Base-by-base conservation (phyloP, 2,888 invertebrate genomes). In the Latrodectus elegans region DNA sequence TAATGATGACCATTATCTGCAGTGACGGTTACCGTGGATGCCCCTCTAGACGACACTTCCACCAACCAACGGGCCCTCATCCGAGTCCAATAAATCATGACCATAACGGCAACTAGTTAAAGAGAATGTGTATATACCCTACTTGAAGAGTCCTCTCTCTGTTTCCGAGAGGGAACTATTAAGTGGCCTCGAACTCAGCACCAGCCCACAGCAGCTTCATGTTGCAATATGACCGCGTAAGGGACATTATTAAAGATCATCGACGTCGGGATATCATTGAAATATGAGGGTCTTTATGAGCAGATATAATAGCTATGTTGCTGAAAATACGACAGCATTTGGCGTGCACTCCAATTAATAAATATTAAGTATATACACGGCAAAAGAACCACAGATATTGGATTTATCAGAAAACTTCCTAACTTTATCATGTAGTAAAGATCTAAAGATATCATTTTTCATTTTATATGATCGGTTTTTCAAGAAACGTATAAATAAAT, bases 91-190 rank as follows among this genome's bases (percentile, higher is more conserved):
- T 82, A 82, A 82, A 82, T 82, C 82, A 82, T 70, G 68, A 55
- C 75, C 49, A 22, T 70, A 75, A 82, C 74, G 82, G 82, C 22
- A 52, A 55, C 67, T 60, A 75, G 82, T 82, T 82, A 82, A 70
- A 70, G 60, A 49, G 75, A 82, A 68, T 60, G 82, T 74, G 70
- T 75, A 70, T 75, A 53, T 68, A 8, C n/a, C 60, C 60, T 60
- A 68, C 75, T 75, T 82, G 74, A 49, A 65, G 17, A 17, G 75
- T 22, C 17, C 22, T n/a, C 52, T 6, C 15, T 17, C 17, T 17
- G 79, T 38, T 70, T 60, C 60, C n/a, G 60, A 38, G 38, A 38
- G 60, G n/a, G 60, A 60, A 60, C 12, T 60, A 15, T 15, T 60
- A 60, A 60, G 60, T 60, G 10, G 14, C 10, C n/a, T 60, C n/a